Evolutionary conservation across 2,113 vertebrate genomes (phyloP).

Genomic region (Callopanchax toddi): DNA sequence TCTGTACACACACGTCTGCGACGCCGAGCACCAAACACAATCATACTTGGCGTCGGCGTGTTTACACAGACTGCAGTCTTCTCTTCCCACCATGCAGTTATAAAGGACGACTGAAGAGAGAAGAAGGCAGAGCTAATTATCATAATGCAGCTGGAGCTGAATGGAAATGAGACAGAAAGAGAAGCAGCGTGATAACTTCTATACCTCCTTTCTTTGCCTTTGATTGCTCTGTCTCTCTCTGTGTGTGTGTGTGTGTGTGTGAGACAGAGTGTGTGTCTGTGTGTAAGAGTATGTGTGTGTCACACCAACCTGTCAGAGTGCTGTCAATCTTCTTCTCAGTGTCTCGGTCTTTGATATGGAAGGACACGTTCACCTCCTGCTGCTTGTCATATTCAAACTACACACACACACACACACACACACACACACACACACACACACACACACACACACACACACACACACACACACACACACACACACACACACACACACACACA

Average conservation of each 20-base stretch:
- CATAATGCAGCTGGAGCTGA: conserved; percentile 4
- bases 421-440: conserved; percentile 43
- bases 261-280: conserved; percentile 43
- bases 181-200: conserved; percentile 6
- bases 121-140: conserved; percentile 9
- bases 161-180: background rate
- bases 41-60: conserved; percentile 79
- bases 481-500: conserved; percentile 39
- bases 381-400: conserved; percentile 85
- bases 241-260: no score
- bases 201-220: conserved; percentile 1
- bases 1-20: conserved; percentile 82
- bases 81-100: conserved; percentile 91
- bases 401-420: conserved; percentile 39
- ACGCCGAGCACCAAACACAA: conserved; percentile 88
- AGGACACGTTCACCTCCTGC: conserved; percentile 86
- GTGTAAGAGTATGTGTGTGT: conserved; percentile 73
- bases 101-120: conserved; percentile 87
- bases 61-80: conserved; percentile 93
- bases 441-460: conserved; percentile 39
- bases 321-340: conserved; percentile 90
- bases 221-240: conserved; percentile 38
- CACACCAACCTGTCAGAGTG: conserved; percentile 86
- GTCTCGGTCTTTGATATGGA: conserved; percentile 83
- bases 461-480: conserved; percentile 39